These are phyloP conservation scores for Scortum barcoo DNA, from an alignment of 2,113 vertebrate species.

Conservation along the genomic window DNA sequence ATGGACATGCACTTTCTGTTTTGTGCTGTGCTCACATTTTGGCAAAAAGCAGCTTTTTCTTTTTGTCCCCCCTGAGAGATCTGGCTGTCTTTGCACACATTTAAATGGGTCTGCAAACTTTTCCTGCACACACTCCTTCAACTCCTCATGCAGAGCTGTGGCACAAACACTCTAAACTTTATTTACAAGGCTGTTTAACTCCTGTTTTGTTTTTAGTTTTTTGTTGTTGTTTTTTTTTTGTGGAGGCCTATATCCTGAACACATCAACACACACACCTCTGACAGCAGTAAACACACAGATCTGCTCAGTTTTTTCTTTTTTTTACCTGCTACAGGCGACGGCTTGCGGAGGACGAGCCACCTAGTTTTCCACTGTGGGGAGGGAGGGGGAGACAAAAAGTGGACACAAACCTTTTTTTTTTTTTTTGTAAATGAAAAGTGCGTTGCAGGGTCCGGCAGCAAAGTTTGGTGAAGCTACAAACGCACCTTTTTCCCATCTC, in stretches of 20 bases:
- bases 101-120: not conserved
- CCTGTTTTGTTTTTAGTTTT: too few species aligned
- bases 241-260: not conserved
- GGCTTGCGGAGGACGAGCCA: constrained; percentile 95
- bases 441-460: not conserved
- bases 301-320: too few species aligned
- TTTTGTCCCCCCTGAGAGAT: not conserved
- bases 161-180: too few species aligned
- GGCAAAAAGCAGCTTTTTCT: not conserved
- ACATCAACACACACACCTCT: not conserved
- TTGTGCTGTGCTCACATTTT: not conserved
- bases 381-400: constrained; percentile 58
- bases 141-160: too few species aligned
- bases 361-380: constrained; percentile 93
- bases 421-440: constrained; percentile 3
- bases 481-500: constrained; percentile 95
- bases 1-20: not conserved
- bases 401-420: constrained; percentile 28
- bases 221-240: too few species aligned
- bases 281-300: not conserved
- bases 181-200: not conserved
- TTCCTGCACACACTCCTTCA: not conserved
- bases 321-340: constrained; percentile 94
- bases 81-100: not conserved
- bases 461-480: constrained; percentile 7